A percentile compares a stretch with the other conserved stretches of the same genome.
These are phyloP conservation scores for Capitella teleta DNA, from an alignment of 1,140 invertebrate species.

Conservation along the genomic window DNA sequence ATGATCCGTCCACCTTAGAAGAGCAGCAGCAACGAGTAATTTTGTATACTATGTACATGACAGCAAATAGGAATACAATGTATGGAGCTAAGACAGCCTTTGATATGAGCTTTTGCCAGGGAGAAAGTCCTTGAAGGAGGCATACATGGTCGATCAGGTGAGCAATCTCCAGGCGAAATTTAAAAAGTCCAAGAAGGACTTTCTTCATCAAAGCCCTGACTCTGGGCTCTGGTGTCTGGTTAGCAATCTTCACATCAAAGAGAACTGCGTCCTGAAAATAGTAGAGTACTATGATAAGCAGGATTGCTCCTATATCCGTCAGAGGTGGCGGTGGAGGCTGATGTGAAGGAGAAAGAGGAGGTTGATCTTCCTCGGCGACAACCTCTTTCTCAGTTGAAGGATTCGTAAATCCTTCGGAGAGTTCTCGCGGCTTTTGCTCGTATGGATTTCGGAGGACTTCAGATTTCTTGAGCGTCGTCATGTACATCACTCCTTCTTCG, in stretches of 20 bases:
- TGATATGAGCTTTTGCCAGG: not conserved
- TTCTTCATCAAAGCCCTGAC: not conserved
- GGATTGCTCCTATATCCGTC: not conserved
- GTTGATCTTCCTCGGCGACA: too few relatives aligned
- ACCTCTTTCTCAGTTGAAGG: too few relatives aligned
- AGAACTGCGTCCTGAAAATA: constrained; percentile 5
- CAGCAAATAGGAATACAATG: not conserved
- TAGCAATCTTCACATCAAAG: not conserved
- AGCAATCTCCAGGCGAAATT: constrained; percentile 4
- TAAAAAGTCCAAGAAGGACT: not conserved
- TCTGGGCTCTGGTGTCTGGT: not conserved
- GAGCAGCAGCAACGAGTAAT: not conserved
- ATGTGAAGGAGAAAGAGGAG: too few relatives aligned
- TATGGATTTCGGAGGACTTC: too few relatives aligned
- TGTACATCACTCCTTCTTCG: too few relatives aligned
- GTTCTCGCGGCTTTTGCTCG: too few relatives aligned
- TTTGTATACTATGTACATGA: not conserved
- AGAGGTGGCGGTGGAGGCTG: too few relatives aligned
- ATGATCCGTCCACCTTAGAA: not conserved
- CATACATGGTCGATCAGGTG: not conserved
- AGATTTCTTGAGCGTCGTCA: too few relatives aligned
- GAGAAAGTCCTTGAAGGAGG: not conserved
- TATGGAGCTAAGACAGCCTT: not conserved
- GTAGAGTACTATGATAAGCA: constrained; percentile 1
- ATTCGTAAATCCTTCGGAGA: too few relatives aligned